Conservation (phyloP, 2,797 vertebrate species). For the Manis javanica region DNA sequence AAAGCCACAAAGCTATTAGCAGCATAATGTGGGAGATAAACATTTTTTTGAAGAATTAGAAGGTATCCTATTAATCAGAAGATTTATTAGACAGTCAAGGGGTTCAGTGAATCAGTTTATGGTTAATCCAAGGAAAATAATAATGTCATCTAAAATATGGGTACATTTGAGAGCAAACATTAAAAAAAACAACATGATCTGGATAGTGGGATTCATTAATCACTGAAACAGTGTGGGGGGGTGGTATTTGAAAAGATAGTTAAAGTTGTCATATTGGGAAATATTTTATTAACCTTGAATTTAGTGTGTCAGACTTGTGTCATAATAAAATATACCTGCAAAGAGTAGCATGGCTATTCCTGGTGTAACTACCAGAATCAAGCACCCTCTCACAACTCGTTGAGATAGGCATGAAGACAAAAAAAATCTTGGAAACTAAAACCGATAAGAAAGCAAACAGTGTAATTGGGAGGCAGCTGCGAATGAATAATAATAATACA, state of each 20-base stretch:
- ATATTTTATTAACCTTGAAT: not conserved
- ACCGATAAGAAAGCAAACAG: not conserved
- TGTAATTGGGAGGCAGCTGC: not conserved
- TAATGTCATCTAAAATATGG: constrained; percentile 38
- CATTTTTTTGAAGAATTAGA: constrained; percentile 4
- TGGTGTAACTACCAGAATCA: not conserved
- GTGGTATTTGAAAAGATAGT: not conserved
- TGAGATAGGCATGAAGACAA: not conserved
- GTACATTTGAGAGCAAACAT: not conserved
- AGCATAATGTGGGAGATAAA: constrained; percentile 8
- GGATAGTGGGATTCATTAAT: constrained; percentile 41
- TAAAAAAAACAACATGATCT: constrained; percentile 5
- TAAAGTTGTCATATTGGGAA: not conserved
- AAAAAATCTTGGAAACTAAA: not conserved
- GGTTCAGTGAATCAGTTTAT: constrained; percentile 40
- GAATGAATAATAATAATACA: not conserved
- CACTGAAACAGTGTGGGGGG: not conserved
- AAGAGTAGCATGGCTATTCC: not conserved
- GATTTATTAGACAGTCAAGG: constrained; percentile 48
- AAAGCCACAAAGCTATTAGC: constrained; percentile 31
- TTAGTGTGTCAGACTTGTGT: not conserved
- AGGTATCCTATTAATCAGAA: constrained; percentile 32
- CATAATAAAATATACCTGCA: not conserved
- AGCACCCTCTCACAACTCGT: not conserved
- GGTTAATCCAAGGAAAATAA: constrained; percentile 52